Evolutionary conservation across 2,888 invertebrate species (phyloP), one percentile per base, ranked within the genome.

Genomic region (Tetramorium bicarinatum): DNA sequence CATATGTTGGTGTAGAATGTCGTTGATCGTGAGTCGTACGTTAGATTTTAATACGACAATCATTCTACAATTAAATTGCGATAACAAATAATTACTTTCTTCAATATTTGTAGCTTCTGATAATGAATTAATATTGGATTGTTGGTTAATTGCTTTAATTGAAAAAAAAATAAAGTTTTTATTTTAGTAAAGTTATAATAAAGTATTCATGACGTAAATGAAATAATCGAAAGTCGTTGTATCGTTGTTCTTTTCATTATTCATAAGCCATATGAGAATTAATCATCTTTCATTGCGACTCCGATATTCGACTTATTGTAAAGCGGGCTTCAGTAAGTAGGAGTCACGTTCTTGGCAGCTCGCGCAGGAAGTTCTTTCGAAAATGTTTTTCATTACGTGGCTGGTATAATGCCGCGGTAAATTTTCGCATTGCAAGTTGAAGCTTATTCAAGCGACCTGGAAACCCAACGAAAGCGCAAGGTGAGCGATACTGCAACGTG

Each of bases 301-400:
- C 15, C 47, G 15, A 47, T 47, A 47, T 47, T 15, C 1, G 18
- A 49, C 7, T 49, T 49, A 49, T 18, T 49, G 47, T 47, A 47
- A 47, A 15, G 15, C 47, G 6, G 15, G 4, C 6, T 47, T 38
- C 13, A 3, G 52, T 59, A 41, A 44, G 21, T 3, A 15, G 29
- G 25, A 44, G n/a, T 38, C 21, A 67, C 18, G 25, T 56, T 25
- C 38, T 15, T 56, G 41, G n/a, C 54, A 41, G 15, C 6, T 56
- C 38, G n/a, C 44, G 38, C 29, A 11, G 84, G 72, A 59, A 41
- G 61, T 84, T 76, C 77, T 54, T 52, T 74, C 29, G 71, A 11
- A 11, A 62, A 62, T 18, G 25, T 29, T 76, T 83, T 81, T 38
- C 29, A 15, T 49, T 75, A 18, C 56, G 25, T 18, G 38, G 41